Evolutionary conservation across 2,797 vertebrate genomes (phyloP).

Genomic region (Smutsia gigantea): DNA sequence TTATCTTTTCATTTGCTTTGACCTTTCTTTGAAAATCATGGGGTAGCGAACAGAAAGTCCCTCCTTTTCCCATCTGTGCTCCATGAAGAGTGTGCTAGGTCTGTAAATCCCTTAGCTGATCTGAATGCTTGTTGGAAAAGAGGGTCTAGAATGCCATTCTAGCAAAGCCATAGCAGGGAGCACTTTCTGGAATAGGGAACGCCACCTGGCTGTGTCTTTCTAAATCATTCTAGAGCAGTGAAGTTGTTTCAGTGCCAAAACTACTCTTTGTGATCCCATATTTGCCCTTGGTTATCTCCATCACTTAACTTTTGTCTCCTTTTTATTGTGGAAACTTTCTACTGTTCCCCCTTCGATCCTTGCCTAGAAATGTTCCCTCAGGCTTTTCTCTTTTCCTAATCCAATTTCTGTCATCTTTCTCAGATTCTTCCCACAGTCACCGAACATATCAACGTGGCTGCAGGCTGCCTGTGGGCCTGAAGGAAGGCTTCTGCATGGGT

Average conservation of each 20-base stretch:
- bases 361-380: neutral
- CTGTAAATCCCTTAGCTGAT: neutral
- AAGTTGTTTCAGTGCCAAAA: neutral
- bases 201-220: neutral
- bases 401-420: neutral
- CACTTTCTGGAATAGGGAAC: neutral
- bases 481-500: neutral
- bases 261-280: neutral
- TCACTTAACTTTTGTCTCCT: neutral
- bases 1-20: constrained; percentile 2
- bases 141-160: neutral
- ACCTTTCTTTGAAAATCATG: constrained; percentile 36
- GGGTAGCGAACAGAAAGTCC: neutral
- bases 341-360: neutral
- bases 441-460: neutral
- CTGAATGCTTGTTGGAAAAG: neutral
- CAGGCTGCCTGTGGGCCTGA: neutral
- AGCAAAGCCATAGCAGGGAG: neutral
- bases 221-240: neutral
- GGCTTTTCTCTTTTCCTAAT: neutral
- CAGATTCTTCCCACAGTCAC: neutral
- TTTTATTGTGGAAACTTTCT: constrained; percentile 1
- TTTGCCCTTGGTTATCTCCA: neutral
- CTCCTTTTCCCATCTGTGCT: neutral
- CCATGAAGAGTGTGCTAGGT: neutral